Conservation (phyloP, 2,888 invertebrate species). For the Ophion ventricosus region DNA sequence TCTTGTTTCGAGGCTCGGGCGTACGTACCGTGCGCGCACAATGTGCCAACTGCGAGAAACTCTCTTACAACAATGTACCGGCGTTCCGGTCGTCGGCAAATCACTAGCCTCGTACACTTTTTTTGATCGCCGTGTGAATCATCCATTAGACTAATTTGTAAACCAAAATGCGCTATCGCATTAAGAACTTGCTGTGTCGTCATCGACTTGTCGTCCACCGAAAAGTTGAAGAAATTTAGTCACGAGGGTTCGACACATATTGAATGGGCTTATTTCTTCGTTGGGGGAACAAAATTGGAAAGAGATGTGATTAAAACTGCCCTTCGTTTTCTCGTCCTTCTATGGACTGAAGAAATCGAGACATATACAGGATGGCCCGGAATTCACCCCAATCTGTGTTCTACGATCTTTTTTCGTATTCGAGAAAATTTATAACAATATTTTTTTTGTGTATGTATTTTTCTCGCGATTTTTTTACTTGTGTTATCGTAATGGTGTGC, state of each 20-base stretch:
- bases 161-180: slow-evolving; percentile 1
- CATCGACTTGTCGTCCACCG: background rate
- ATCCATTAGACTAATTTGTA: slow-evolving; percentile 1
- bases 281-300: too few relatives aligned
- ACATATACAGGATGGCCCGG: background rate
- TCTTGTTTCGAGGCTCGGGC: slow-evolving; percentile 66
- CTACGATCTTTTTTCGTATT: too few relatives aligned
- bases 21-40: slow-evolving; percentile 30
- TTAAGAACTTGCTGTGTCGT: slow-evolving; percentile 1
- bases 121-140: slow-evolving; percentile 25
- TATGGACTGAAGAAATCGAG: background rate
- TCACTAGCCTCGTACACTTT: slow-evolving; percentile 31
- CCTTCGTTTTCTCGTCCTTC: too few relatives aligned
- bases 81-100: slow-evolving; percentile 61
- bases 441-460: too few relatives aligned
- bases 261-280: too few relatives aligned
- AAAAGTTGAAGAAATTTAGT: too few relatives aligned
- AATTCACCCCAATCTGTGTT: background rate
- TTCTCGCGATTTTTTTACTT: too few relatives aligned
- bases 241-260: too few relatives aligned
- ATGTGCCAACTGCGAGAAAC: slow-evolving; percentile 62
- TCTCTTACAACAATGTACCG: slow-evolving; percentile 67
- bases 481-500: too few relatives aligned
- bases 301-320: too few relatives aligned
- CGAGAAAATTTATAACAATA: too few relatives aligned